These are phyloP conservation scores for Drosophila subquinaria DNA, from an alignment of 2,888 invertebrate genomes.

Conservation along the genomic window DNA sequence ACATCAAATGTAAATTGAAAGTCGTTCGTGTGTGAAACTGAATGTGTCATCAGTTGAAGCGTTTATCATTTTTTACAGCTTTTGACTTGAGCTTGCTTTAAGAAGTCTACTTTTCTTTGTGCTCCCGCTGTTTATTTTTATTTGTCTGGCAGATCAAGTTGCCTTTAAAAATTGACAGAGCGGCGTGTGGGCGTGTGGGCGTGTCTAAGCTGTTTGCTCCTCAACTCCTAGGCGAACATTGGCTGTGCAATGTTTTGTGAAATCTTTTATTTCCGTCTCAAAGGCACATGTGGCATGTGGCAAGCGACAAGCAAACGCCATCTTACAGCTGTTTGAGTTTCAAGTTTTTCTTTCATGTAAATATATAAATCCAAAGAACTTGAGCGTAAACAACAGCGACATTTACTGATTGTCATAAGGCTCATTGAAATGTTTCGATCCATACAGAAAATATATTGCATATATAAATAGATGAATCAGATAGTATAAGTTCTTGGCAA, in stretches of 20 bases:
- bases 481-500: not conserved
- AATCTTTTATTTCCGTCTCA: constrained; percentile 74
- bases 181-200: constrained; percentile 27
- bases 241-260: constrained; percentile 75
- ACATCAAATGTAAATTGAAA: constrained; percentile 83
- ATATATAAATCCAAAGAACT: constrained; percentile 73
- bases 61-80: constrained; percentile 82
- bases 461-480: not conserved
- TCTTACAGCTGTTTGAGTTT: constrained; percentile 51
- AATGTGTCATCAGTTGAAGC: constrained; percentile 82
- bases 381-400: constrained; percentile 55
- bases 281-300: constrained; percentile 33
- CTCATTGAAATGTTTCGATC: constrained; percentile 42
- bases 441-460: not conserved
- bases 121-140: constrained; percentile 25
- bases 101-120: constrained; percentile 53
- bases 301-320: constrained; percentile 14
- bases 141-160: constrained; percentile 72
- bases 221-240: constrained; percentile 35
- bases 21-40: constrained; percentile 83
- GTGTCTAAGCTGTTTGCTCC: constrained; percentile 67
- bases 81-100: constrained; percentile 59
- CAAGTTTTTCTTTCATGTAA: constrained; percentile 54
- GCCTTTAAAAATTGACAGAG: constrained; percentile 62
- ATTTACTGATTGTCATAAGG: constrained; percentile 39